A percentile compares a stretch with the other conserved stretches of the same genome.
phyloP scores from a whole-genome alignment of 2,797 vertebrate species.

The Gallinago nigripennis region DNA sequence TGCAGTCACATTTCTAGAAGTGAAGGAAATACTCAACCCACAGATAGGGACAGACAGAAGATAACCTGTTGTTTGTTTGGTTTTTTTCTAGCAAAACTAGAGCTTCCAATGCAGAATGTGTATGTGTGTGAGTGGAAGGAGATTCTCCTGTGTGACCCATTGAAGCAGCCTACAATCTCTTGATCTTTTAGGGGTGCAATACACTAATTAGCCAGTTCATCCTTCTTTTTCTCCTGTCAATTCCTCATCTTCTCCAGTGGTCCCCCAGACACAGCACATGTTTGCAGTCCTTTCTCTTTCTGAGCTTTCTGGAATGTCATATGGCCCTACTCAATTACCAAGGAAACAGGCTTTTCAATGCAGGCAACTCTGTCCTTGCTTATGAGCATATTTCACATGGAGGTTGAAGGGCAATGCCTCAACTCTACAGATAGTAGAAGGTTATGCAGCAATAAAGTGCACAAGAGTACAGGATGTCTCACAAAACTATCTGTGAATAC shows the following conservation, averaged over 20 bases:
- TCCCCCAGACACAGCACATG: accelerated
- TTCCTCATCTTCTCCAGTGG: neutral
- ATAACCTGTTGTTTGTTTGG: neutral
- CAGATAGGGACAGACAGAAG: neutral
- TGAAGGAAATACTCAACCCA: neutral
- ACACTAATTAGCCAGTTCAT: neutral
- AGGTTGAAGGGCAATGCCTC: neutral
- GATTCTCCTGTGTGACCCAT: neutral
- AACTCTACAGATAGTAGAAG: neutral
- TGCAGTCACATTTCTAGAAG: neutral
- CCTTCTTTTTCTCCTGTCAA: neutral
- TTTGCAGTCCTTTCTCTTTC: neutral
- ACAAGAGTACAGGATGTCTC: neutral
- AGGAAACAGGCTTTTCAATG: neutral
- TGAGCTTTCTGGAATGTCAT: neutral
- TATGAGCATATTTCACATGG: neutral
- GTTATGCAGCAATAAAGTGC: neutral
- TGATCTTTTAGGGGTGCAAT: neutral
- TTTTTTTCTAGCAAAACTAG: neutral
- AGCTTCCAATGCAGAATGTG: neutral
- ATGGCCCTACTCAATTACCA: neutral
- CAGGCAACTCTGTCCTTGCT: neutral
- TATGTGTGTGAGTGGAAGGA: neutral
- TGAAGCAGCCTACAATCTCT: neutral
- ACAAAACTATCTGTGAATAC: neutral